Conservation (phyloP, 2,113 vertebrate species). For the Heliornis fulica region DNA sequence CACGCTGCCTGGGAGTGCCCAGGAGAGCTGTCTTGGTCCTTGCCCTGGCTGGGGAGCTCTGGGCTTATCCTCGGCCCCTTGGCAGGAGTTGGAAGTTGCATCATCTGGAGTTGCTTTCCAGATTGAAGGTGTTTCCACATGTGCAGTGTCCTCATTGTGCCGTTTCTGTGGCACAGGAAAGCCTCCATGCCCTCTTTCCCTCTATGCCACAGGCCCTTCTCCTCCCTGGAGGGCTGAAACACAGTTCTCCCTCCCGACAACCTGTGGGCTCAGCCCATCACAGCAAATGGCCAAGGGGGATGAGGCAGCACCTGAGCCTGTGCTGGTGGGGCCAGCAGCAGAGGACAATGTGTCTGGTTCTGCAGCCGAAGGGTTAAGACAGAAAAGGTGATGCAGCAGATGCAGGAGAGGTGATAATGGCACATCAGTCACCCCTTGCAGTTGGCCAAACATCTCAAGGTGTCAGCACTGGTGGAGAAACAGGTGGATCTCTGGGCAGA, state of each 20-base stretch:
- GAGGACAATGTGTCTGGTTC: not conserved
- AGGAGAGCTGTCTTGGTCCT: not conserved
- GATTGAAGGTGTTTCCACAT: not conserved
- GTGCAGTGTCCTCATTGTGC: not conserved
- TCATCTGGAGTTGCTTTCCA: not conserved
- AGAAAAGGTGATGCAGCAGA: not conserved
- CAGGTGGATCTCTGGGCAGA: fast-evolving
- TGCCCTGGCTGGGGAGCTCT: not conserved
- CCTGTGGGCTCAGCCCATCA: fast-evolving
- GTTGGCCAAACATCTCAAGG: not conserved
- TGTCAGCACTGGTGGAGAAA: not conserved
- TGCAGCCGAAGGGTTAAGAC: not conserved
- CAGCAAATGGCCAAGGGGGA: not conserved
- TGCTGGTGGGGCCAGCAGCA: not conserved
- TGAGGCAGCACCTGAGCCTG: not conserved
- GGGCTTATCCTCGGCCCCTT: not conserved
- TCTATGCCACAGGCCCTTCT: not conserved
- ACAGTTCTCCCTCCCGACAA: not conserved
- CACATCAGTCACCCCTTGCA: not conserved
- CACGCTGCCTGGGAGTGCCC: not conserved
- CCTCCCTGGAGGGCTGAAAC: not conserved
- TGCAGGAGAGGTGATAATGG: not conserved
- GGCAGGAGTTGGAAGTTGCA: not conserved
- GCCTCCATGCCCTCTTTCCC: not conserved
- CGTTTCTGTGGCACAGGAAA: not conserved